Conservation (phyloP, 2,113 vertebrate genomes). For the Microcebus griseorufus region DNA sequence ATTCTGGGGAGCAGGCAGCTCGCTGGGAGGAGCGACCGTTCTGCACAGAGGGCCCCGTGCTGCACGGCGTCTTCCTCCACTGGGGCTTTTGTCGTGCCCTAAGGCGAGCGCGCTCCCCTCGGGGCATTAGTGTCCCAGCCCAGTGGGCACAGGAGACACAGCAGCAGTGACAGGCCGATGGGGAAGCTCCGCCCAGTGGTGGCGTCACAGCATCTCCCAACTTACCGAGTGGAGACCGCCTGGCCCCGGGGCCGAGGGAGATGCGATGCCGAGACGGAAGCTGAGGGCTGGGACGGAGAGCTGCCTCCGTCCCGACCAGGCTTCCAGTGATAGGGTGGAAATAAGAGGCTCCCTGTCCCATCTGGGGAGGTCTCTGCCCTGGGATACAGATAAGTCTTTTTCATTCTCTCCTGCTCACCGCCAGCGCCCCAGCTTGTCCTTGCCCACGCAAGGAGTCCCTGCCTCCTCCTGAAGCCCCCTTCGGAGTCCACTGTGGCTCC, state of each 20-base stretch:
- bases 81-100: not conserved
- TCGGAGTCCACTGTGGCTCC: fast-evolving
- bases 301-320: not conserved
- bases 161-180: not conserved
- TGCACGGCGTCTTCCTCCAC: no score
- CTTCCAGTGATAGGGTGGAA: not conserved
- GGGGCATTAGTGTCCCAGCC: not conserved
- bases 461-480: not conserved
- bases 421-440: no score
- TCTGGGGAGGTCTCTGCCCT: not conserved
- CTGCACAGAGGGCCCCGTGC: fast-evolving
- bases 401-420: not conserved
- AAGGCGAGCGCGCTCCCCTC: not conserved
- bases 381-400: no score
- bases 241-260: not conserved
- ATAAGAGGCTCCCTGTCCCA: not conserved
- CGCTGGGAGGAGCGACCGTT: not conserved
- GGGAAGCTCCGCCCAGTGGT: not conserved
- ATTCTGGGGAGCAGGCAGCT: not conserved
- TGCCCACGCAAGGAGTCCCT: not conserved
- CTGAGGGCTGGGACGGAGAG: not conserved
- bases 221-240: not conserved
- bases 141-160: not conserved
- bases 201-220: not conserved
- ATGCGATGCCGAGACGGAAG: no score